Conservation (phyloP, 2,113 vertebrate species). For the Anser brachyrhynchus region DNA sequence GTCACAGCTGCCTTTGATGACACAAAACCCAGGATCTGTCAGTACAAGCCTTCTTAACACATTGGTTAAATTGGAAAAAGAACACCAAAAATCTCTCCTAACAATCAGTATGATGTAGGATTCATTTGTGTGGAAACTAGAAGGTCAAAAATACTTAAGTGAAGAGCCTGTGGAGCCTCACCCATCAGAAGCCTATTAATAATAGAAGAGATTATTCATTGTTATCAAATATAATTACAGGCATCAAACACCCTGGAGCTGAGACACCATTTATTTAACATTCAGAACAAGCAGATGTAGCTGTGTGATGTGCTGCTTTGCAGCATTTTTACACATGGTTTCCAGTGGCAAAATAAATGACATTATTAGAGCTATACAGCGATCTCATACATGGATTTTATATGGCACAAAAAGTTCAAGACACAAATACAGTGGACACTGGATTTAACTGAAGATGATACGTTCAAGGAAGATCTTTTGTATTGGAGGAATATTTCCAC, state of each 20-base stretch:
- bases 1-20: not conserved
- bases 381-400: not conserved
- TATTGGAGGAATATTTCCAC: not conserved
- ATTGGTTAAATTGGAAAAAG: not conserved
- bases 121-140: not conserved
- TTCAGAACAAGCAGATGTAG: slow-evolving; percentile 27
- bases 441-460: not conserved
- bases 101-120: not conserved
- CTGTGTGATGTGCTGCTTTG: not conserved
- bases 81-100: not conserved
- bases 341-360: slow-evolving; percentile 22
- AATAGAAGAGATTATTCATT: slow-evolving; percentile 67
- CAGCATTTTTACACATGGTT: slow-evolving; percentile 1
- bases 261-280: slow-evolving; percentile 56
- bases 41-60: not conserved
- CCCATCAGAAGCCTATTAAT: slow-evolving; percentile 54
- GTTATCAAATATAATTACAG: slow-evolving; percentile 70
- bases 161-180: not conserved
- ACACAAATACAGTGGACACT: not conserved
- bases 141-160: slow-evolving; percentile 30
- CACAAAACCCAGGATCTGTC: not conserved
- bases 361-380: not conserved
- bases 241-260: slow-evolving; percentile 40
- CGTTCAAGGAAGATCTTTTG: not conserved
- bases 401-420: not conserved